Base-by-base conservation (phyloP, 2,797 vertebrate species). In the Melanotaenia parkinsoni region DNA sequence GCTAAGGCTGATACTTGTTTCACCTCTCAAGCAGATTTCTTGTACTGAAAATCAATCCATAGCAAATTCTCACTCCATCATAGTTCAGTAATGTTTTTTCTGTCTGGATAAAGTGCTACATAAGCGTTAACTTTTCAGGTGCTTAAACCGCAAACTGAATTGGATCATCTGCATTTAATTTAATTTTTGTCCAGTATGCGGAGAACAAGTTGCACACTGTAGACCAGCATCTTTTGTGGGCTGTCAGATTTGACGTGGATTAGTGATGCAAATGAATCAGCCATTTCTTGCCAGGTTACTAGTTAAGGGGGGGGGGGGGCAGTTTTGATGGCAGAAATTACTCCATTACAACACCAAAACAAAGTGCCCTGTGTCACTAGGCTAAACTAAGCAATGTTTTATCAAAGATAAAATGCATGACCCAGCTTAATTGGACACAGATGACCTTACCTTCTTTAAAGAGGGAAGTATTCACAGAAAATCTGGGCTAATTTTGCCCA, bases 381-480 rank as follows among this genome's bases (percentile, higher is more conserved):
- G 58, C 12, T 67, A 38, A 83, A 53, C 9, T 35, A 13, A 60
- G 40, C 43, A 58, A 37, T 20, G 30, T 26, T 30, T 33, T 47
- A n/a, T n/a, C 20, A 47, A 47, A 45, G 16, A 20, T 16, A 45
- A 18, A 45, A 6, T 5, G 1, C 43, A n/a, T n/a, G 45, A n/a
- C 45, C 18, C 18, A 20, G 43, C 1, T 47, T 47, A 3, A 47
- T 6, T 47, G 7, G 45, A 5, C 3, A n/a, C 9, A 13, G 16
- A 32, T 51, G 35, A 69, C n/a, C 30, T 50, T 28, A 32, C 47
- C 63, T 51, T 35, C 26, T 30, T 69, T 35, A 63, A 9, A 53
- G 16, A 43, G 28, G 47, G 6, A 63, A 12, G 54, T 45, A 0
- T 73, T 81, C 68, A 59, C 40, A 30, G 0, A 35, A 85, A 72